These are phyloP conservation scores for Pogonocichla stellata DNA, from an alignment of 2,113 vertebrate genomes.

Conservation along the genomic window DNA sequence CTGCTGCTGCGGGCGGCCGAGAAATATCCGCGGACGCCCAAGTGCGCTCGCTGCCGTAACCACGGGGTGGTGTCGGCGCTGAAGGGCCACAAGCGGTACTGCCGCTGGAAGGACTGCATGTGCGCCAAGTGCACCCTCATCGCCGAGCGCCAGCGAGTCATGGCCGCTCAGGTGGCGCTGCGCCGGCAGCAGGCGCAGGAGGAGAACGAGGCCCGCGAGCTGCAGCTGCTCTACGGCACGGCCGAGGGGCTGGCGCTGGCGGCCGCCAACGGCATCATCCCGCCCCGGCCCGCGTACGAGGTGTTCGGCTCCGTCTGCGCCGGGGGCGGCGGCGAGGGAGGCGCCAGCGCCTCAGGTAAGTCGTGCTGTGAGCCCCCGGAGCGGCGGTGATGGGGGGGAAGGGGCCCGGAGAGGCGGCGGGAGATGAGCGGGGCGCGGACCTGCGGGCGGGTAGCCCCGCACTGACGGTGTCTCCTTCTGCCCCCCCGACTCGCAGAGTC, in stretches of 20 bases:
- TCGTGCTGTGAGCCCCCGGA: not conserved
- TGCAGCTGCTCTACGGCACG: conserved; percentile 96
- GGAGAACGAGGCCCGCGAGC: conserved; percentile 95
- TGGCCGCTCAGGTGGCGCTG: conserved; percentile 97
- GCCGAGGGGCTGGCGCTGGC: conserved; percentile 96
- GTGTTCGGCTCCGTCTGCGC: conserved; percentile 88
- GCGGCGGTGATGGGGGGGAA: not conserved
- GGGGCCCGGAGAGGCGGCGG: not conserved
- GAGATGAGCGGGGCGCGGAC: not conserved
- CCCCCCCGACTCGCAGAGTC: conserved; percentile 73
- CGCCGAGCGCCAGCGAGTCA: conserved; percentile 96
- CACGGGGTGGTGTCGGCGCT: conserved; percentile 97
- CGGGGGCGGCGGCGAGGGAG: conserved; percentile 76
- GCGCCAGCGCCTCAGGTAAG: conserved; percentile 60
- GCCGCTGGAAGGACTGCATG: conserved; percentile 99
- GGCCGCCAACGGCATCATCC: conserved; percentile 96
- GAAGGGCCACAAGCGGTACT: conserved; percentile 99
- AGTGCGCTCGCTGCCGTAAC: conserved; percentile 96
- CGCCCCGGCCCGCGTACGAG: conserved; percentile 91
- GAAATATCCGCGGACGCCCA: conserved; percentile 96
- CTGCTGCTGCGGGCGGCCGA: conserved; percentile 89
- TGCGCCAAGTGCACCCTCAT: conserved; percentile 99
- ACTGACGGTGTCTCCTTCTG: not conserved
- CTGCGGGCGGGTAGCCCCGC: not conserved
- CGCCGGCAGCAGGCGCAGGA: conserved; percentile 96